Conservation (phyloP, 2,888 invertebrate genomes). For the Thereva unica region DNA sequence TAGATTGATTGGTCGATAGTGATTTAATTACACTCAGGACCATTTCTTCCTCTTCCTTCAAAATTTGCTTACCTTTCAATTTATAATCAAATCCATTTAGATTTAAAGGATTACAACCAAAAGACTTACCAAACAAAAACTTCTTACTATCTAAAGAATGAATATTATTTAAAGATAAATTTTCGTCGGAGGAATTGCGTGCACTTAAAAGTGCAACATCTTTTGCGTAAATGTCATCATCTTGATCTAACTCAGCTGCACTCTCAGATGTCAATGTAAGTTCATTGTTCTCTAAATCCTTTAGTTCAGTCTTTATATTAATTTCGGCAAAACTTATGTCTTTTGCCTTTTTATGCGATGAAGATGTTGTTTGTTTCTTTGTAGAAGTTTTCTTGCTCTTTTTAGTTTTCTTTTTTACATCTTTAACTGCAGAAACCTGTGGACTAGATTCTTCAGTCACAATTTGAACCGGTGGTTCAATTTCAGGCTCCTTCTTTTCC, state of each 20-base stretch:
- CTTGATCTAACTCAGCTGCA: background rate
- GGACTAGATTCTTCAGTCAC: too few relatives aligned
- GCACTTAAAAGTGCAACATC: slow-evolving; percentile 1
- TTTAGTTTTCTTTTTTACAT: background rate
- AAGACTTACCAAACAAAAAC: slow-evolving; percentile 30
- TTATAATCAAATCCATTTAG: slow-evolving; percentile 41
- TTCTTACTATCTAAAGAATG: slow-evolving; percentile 21
- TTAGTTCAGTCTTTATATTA: slow-evolving; percentile 31
- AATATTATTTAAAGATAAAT: slow-evolving; percentile 1
- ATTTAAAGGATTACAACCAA: slow-evolving; percentile 36
- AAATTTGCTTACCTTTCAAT: slow-evolving; percentile 34
- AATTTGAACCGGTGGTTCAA: too few relatives aligned
- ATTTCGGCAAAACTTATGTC: slow-evolving; percentile 13
- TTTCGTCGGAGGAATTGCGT: background rate
- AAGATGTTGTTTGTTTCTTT: slow-evolving; percentile 22
- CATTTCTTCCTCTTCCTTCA: slow-evolving; percentile 44
- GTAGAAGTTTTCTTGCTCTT: slow-evolving; percentile 3
- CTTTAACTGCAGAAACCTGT: too few relatives aligned
- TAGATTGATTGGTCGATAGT: slow-evolving; percentile 19
- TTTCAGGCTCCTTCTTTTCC: too few relatives aligned
- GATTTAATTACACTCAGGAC: slow-evolving; percentile 42
- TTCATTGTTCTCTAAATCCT: background rate
- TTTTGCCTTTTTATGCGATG: slow-evolving; percentile 26
- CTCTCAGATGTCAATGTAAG: background rate
- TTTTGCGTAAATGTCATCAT: background rate